Conservation (phyloP, 2,797 vertebrate genomes). For the Peromyscus eremicus region DNA sequence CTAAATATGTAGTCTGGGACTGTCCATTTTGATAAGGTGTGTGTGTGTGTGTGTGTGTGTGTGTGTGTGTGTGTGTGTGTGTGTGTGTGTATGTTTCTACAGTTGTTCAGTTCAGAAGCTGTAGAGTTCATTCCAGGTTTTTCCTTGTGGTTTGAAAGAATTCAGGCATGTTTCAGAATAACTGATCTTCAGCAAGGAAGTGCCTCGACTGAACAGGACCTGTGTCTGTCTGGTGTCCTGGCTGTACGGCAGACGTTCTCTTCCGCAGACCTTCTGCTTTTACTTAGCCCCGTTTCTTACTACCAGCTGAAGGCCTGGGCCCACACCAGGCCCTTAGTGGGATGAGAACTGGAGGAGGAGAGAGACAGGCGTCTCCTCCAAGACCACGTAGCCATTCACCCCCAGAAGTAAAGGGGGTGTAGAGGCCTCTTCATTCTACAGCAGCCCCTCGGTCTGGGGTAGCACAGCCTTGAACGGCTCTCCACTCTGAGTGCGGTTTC, state of each 20-base stretch:
- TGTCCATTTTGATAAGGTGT: not conserved
- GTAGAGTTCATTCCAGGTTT: not conserved
- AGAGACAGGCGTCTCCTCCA: not conserved
- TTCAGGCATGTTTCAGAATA: not conserved
- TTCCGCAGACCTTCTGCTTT: slow-evolving; percentile 11
- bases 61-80: not conserved
- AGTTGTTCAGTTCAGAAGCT: slow-evolving; percentile 11
- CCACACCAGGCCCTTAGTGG: not conserved
- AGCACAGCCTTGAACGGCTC: too few species aligned
- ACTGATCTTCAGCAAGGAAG: not conserved
- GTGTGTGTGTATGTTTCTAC: not conserved
- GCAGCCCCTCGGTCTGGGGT: not conserved
- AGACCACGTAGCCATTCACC: not conserved
- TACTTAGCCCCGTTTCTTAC: slow-evolving; percentile 23
- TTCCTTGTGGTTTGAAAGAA: slow-evolving; percentile 45
- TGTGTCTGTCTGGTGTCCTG: slow-evolving; percentile 47
- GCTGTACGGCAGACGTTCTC: slow-evolving; percentile 3
- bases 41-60: not conserved
- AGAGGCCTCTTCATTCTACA: not conserved
- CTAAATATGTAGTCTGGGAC: not conserved
- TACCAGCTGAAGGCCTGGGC: not conserved
- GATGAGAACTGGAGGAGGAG: not conserved
- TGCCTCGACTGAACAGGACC: not conserved
- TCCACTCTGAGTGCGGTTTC: not conserved
- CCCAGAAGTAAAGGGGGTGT: not conserved